Conservation (phyloP, 2,888 invertebrate species). For the Xylocampa areola region DNA sequence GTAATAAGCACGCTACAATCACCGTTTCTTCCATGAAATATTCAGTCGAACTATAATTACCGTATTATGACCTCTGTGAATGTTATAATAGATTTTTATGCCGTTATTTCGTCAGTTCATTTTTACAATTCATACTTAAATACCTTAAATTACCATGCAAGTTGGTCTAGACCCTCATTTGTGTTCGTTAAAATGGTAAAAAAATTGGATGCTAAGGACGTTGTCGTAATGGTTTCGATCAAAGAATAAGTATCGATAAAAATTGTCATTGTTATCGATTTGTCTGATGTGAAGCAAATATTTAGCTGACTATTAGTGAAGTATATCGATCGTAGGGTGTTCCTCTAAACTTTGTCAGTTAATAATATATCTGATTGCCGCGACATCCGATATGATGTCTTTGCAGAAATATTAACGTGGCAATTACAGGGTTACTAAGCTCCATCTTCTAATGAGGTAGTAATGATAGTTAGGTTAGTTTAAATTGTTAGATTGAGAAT, state of each 20-base stretch:
- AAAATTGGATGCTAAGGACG: not conserved
- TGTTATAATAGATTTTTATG: slow-evolving; percentile 56
- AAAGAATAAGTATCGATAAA: slow-evolving; percentile 13
- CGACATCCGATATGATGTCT: slow-evolving; percentile 48
- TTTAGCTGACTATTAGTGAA: slow-evolving; percentile 4
- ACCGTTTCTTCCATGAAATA: slow-evolving; percentile 57
- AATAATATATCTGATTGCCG: slow-evolving; percentile 38
- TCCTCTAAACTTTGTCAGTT: slow-evolving; percentile 48
- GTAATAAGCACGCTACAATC: slow-evolving; percentile 54
- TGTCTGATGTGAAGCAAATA: slow-evolving; percentile 2
- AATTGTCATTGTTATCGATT: slow-evolving; percentile 7
- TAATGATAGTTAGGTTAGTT: slow-evolving; percentile 8
- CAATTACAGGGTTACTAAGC: slow-evolving; percentile 38
- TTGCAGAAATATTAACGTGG: slow-evolving; percentile 18
- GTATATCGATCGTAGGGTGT: slow-evolving; percentile 1
- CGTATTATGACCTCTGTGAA: slow-evolving; percentile 55
- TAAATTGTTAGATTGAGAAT: not conserved
- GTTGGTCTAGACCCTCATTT: slow-evolving; percentile 60
- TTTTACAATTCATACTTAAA: slow-evolving; percentile 59
- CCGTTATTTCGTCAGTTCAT: slow-evolving; percentile 68
- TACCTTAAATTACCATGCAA: slow-evolving; percentile 59
- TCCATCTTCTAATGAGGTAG: slow-evolving; percentile 28
- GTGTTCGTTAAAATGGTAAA: not conserved
- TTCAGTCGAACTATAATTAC: slow-evolving; percentile 56
- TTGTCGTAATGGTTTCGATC: slow-evolving; percentile 21